Percentiles rank a stretch among this genome's conserved stretches.
These are phyloP conservation scores for Parambassis ranga DNA, from an alignment of 2,797 vertebrate species.

Conservation along the genomic window DNA sequence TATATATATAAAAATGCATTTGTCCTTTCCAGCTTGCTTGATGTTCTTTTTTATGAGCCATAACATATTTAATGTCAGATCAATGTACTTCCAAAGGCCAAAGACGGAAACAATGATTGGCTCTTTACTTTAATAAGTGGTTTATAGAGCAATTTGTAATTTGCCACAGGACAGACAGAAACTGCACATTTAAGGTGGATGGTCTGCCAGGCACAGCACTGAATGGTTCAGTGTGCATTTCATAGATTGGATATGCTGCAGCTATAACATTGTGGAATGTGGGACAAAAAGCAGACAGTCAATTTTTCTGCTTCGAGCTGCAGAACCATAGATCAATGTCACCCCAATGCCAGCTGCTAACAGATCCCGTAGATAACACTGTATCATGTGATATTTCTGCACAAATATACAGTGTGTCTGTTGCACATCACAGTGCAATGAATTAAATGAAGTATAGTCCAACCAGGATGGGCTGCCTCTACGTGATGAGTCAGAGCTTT, in stretches of 20 bases:
- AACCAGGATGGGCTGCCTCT: slow-evolving; percentile 32
- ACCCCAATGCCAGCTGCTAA: slow-evolving; percentile 4
- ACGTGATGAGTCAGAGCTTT: slow-evolving; percentile 68
- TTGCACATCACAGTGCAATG: slow-evolving; percentile 2
- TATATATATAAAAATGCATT: not conserved
- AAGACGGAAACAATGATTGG: not conserved
- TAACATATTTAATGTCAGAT: not conserved
- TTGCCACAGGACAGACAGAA: not conserved
- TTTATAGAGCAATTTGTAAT: not conserved
- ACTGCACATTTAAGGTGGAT: not conserved
- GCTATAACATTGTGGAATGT: slow-evolving; percentile 33
- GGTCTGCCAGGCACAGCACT: not conserved
- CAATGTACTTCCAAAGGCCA: not conserved
- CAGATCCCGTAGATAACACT: slow-evolving; percentile 26
- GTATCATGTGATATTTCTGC: slow-evolving; percentile 27
- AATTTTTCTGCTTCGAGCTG: slow-evolving; percentile 42
- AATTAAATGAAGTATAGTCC: slow-evolving; percentile 35
- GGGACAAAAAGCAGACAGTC: slow-evolving; percentile 40
- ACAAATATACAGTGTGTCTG: not conserved
- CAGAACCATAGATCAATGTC: slow-evolving; percentile 47
- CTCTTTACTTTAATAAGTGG: not conserved
- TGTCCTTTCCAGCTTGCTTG: not conserved
- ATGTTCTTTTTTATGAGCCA: not conserved
- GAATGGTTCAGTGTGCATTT: not conserved
- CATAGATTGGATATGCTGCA: not conserved